Evolutionary conservation across 2,888 invertebrate species (phyloP).

Genomic region (Eurytoma adleriae): DNA sequence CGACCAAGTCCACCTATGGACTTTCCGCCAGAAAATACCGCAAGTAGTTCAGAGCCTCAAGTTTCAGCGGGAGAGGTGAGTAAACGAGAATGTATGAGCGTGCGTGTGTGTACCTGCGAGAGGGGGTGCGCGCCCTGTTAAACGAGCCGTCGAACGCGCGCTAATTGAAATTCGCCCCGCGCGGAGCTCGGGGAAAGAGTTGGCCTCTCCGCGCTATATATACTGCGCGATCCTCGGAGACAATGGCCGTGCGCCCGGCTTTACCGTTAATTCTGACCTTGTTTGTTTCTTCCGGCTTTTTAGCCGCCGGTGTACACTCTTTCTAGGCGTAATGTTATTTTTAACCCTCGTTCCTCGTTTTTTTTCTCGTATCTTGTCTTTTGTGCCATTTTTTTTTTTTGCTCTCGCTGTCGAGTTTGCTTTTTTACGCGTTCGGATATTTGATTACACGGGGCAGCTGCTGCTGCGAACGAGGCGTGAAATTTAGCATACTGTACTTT

Average conservation of each 20-base stretch:
- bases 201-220: neutral
- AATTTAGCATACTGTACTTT: no score
- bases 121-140: conserved; percentile 11
- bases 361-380: no score
- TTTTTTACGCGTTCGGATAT: no score
- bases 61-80: conserved; percentile 96
- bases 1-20: conserved; percentile 98
- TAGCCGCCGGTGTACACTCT: neutral
- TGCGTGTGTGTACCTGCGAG: neutral
- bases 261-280: neutral
- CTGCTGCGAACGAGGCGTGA: no score
- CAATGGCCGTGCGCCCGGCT: neutral
- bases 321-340: no score
- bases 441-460: no score
- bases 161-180: conserved; percentile 43
- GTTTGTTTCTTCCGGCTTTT: neutral
- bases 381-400: no score
- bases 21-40: conserved; percentile 94
- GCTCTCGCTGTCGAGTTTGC: no score
- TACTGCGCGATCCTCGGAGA: neutral
- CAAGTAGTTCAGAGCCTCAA: conserved; percentile 97
- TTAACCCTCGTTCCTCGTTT: neutral
- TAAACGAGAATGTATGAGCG: neutral
- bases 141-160: conserved; percentile 37
- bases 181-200: neutral